These are phyloP conservation scores for Luperina testacea DNA, from an alignment of 2,888 invertebrate species.

Conservation along the genomic window DNA sequence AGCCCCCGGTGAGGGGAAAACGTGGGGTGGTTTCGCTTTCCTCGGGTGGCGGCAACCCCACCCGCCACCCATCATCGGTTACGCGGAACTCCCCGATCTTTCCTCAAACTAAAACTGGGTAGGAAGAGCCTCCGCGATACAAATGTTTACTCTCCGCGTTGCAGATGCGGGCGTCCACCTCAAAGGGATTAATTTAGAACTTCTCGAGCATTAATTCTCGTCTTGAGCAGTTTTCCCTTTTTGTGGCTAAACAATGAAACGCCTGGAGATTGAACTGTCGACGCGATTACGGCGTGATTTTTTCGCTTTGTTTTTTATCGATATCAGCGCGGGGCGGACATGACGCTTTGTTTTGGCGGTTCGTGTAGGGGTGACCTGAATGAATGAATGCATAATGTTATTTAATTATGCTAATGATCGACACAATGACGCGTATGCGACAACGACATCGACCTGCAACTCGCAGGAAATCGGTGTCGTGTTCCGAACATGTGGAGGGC, in stretches of 20 bases:
- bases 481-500: constrained; percentile 75
- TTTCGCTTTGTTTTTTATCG: constrained; percentile 62
- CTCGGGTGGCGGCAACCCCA: constrained; percentile 75
- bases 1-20: constrained; percentile 77
- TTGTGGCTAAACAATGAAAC: constrained; percentile 75
- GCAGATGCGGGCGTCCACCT: constrained; percentile 78
- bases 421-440: constrained; percentile 80
- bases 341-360: constrained; percentile 76
- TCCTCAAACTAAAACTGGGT: constrained; percentile 74
- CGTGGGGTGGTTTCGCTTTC: constrained; percentile 85
- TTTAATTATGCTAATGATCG: constrained; percentile 87
- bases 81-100: constrained; percentile 78
- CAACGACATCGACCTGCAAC: constrained; percentile 80
- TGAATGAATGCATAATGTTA: constrained; percentile 87
- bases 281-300: constrained; percentile 72
- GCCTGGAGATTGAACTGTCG: constrained; percentile 74
- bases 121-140: constrained; percentile 68
- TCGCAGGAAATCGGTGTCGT: constrained; percentile 85
- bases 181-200: constrained; percentile 86
- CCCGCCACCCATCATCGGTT: constrained; percentile 74
- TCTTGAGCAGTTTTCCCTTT: constrained; percentile 80
- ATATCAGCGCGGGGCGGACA: constrained; percentile 54
- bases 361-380: constrained; percentile 80
- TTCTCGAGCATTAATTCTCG: constrained; percentile 81
- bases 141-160: constrained; percentile 81